Evolutionary conservation across 2,797 vertebrate genomes (phyloP).

Genomic region (Notolepis coatsorum): DNA sequence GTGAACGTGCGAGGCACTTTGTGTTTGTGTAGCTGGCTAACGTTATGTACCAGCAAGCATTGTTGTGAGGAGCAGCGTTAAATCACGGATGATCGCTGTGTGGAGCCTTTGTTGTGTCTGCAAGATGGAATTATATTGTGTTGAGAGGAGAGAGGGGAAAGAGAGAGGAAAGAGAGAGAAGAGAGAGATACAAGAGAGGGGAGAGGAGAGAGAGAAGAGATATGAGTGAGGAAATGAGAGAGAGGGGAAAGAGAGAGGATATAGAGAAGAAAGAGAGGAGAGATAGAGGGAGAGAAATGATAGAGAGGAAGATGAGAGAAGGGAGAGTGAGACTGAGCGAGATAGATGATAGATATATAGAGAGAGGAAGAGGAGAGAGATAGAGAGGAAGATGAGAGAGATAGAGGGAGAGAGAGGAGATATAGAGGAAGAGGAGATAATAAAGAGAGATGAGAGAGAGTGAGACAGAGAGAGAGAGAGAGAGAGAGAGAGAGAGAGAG

Average conservation of each 20-base stretch:
- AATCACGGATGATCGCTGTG: too few relatives aligned
- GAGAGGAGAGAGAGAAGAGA: constrained; percentile 10
- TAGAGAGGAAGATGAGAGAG: not conserved
- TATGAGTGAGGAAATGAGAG: constrained; percentile 32
- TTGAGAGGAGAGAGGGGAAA: constrained; percentile 17
- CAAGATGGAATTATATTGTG: constrained; percentile 12
- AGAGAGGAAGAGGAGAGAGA: not conserved
- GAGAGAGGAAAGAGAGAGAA: constrained; percentile 18
- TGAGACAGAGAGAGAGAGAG: constrained; percentile 55
- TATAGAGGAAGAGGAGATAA: not conserved
- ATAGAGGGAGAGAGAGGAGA: not conserved
- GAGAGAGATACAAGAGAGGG: constrained; percentile 1
- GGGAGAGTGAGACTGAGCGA: constrained; percentile 46
- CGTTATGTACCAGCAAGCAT: too few relatives aligned
- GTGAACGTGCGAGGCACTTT: constrained; percentile 32
- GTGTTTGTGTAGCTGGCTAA: too few relatives aligned
- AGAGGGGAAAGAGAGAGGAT: not conserved
- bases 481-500: constrained; percentile 27
- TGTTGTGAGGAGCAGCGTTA: too few relatives aligned
- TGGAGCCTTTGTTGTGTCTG: too few relatives aligned
- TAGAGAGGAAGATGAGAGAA: constrained; percentile 44
- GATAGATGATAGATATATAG: not conserved
- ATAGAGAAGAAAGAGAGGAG: constrained; percentile 23
- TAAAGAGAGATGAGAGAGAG: constrained; percentile 27
- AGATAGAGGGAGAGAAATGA: constrained; percentile 50